phyloP scores from a whole-genome alignment of 1,140 invertebrate species.

The Calliopsis andreniformis region DNA sequence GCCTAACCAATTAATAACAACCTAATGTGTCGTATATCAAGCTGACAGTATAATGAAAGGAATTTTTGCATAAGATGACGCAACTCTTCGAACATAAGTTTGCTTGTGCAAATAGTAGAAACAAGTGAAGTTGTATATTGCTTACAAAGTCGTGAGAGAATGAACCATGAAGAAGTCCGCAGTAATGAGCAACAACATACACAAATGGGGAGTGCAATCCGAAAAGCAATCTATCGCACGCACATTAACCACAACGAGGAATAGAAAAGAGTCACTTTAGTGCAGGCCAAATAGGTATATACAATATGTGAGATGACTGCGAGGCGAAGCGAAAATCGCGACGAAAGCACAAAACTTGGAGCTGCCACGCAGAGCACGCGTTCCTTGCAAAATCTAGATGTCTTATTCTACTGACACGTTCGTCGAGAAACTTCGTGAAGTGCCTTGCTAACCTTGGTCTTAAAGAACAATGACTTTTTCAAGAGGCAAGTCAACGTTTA shows the following conservation, averaged over 20 bases:
- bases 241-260: conserved; percentile 9
- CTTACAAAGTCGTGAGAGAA: not conserved
- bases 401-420: conserved; percentile 60
- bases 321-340: conserved; percentile 35
- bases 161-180: not conserved
- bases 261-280: conserved; percentile 36
- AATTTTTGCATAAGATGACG: not conserved
- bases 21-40: not conserved
- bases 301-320: conserved; percentile 55
- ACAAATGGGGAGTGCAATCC: conserved; percentile 47
- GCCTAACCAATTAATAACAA: not conserved
- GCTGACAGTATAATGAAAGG: conserved; percentile 2
- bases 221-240: conserved; percentile 52
- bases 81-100: not conserved
- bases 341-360: conserved; percentile 27
- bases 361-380: conserved; percentile 70
- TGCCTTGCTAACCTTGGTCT: conserved; percentile 52
- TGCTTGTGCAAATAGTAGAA: too few species aligned
- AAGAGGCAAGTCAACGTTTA: not conserved
- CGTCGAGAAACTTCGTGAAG: conserved; percentile 73
- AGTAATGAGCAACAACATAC: conserved; percentile 12
- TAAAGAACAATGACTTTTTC: conserved; percentile 10
- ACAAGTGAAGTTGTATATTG: not conserved
- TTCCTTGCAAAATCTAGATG: conserved; percentile 73
- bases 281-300: conserved; percentile 48